phyloP scores from a whole-genome alignment of 92 coral and sea anemone genomes.

The Paramuricea clavata region DNA sequence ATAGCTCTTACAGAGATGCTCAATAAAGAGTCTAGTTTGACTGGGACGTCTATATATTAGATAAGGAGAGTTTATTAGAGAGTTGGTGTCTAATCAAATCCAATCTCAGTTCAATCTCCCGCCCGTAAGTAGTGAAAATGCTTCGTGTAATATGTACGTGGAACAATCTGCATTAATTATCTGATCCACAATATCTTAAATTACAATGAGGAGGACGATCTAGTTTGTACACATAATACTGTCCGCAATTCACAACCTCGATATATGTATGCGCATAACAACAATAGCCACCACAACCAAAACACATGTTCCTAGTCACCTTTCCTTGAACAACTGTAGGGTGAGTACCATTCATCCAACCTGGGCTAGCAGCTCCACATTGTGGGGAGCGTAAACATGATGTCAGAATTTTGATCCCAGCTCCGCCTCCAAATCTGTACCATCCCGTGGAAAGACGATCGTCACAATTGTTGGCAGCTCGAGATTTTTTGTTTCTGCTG shows the following conservation, averaged over 20 bases:
- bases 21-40: too few relatives aligned
- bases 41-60: too few relatives aligned
- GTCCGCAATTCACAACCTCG: not conserved
- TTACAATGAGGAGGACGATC: not conserved
- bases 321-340: not conserved
- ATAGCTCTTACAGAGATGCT: too few relatives aligned
- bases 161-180: too few relatives aligned
- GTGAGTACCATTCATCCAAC: not conserved
- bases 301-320: not conserved
- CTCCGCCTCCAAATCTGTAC: slow-evolving; percentile 6
- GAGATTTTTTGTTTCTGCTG: too few relatives aligned
- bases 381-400: not conserved
- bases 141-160: too few relatives aligned
- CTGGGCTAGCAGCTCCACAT: not conserved
- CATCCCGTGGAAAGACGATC: not conserved
- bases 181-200: slow-evolving; percentile 12
- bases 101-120: too few relatives aligned
- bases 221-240: not conserved
- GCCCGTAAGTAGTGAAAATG: too few relatives aligned
- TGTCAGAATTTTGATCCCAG: not conserved
- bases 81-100: too few relatives aligned
- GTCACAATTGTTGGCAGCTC: not conserved
- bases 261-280: not conserved
- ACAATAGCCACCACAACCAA: not conserved
- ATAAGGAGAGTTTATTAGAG: too few relatives aligned